These are phyloP conservation scores for Fukomys damarensis DNA, from an alignment of 2,113 vertebrate genomes.

Conservation along the genomic window DNA sequence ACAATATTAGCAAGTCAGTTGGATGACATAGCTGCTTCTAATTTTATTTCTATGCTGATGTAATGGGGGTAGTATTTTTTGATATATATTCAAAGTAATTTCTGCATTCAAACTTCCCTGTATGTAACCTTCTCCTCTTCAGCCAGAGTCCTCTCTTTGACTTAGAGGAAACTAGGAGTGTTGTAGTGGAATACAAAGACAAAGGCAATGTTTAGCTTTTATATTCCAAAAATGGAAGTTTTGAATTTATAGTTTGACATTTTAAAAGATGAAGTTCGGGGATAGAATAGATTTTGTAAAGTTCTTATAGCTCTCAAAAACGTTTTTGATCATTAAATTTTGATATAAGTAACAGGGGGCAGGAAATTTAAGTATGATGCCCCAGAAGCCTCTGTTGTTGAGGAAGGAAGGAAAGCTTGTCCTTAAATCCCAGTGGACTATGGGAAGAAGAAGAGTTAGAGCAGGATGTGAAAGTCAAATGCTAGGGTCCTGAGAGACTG, in stretches of 20 bases:
- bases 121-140: not conserved
- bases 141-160: not conserved
- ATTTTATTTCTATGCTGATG: conserved; percentile 34
- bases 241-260: not conserved
- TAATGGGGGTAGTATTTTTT: conserved; percentile 35
- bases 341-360: not conserved
- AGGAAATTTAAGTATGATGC: not conserved
- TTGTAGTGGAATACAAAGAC: not conserved
- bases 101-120: not conserved
- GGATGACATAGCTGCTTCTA: not conserved
- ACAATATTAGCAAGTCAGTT: conserved; percentile 40
- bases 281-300: not conserved
- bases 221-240: not conserved
- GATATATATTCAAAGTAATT: not conserved
- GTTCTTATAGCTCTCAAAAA: not conserved
- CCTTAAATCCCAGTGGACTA: not conserved
- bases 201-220: not conserved
- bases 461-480: not conserved
- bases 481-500: not conserved
- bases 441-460: not conserved
- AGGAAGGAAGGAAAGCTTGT: not conserved
- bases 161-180: not conserved
- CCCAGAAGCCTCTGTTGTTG: not conserved
- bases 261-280: conserved; percentile 12
- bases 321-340: conserved; percentile 23